Evolutionary conservation across 2,113 vertebrate genomes (phyloP), one percentile per base, ranked within the genome.

Genomic region (Crotalus helleri): DNA sequence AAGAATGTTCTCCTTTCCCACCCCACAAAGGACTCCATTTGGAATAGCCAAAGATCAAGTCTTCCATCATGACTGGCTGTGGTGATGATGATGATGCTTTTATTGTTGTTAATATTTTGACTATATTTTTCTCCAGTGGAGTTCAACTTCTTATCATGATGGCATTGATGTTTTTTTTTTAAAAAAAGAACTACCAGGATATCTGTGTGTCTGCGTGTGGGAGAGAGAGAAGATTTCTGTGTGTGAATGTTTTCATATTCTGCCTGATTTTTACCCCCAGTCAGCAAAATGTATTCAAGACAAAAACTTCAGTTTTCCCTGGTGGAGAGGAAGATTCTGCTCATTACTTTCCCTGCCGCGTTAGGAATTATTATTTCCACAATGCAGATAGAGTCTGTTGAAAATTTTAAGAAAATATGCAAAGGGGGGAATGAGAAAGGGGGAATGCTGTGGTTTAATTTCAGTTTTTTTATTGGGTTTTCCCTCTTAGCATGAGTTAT

Each of bases 61-160:
- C 94, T 93, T 95, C 87, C 57, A 69, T 69, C 64, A 69, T 53
- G 93, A 96, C 53, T 87, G 89, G 95, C 93, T 94, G 93, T 95
- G 95, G 96, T 96, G 49, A 49, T 49, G 49, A 49, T 49, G 49
- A 51, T 51, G 93, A 94, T 86, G 89, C 95, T 93, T 94, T 74
- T 89, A 95, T 95, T 94, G 95, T 90, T 97, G 95, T 97, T 97
- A 96, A 97, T 97, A 97, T 97, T 97, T 97, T 96, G 95, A 95
- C 87, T 92, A 81, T 90, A 92, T 93, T 92, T 91, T 90, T 86
- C 92, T 69, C 64, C 86, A 17, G 89, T 90, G 95, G 94, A 90
- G 89, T 94, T 93, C 46, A 90, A 23, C 91, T 46, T 94, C 93
- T 91, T 21, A 44, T 44, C 33, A 44, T 55, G 57, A 87, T 87